Percentiles rank a stretch among this genome's conserved stretches.
Evolutionary conservation across 2,888 invertebrate genomes (phyloP).

Genomic region (Pheosia gnoma): DNA sequence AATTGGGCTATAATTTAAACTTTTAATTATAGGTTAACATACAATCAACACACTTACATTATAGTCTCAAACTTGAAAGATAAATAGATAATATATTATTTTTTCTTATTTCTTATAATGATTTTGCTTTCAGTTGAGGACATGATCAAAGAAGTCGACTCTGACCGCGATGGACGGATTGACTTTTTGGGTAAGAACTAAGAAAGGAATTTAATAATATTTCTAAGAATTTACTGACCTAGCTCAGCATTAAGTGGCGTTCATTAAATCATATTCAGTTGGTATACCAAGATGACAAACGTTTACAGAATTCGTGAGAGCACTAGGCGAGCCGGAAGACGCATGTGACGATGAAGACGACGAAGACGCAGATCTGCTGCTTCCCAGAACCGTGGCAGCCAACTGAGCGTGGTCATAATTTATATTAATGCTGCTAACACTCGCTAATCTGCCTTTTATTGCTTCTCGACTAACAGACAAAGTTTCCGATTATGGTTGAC

Average conservation of each 20-base stretch:
- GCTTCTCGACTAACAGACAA: neutral
- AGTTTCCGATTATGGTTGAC: too few relatives aligned
- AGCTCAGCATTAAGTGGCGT: neutral
- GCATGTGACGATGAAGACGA: conserved; percentile 89
- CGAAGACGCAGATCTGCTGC: conserved; percentile 65
- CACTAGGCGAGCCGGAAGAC: conserved; percentile 93
- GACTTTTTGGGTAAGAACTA: conserved; percentile 91
- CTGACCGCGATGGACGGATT: conserved; percentile 96
- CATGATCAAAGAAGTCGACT: conserved; percentile 98
- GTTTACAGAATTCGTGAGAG: conserved; percentile 89
- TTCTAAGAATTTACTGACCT: neutral
- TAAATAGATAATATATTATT: too few relatives aligned
- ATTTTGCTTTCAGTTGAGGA: conserved; percentile 90
- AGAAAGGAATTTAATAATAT: too few relatives aligned
- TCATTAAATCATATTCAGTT: neutral
- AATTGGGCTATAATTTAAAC: too few relatives aligned
- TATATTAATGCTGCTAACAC: neutral
- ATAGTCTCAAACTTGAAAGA: too few relatives aligned
- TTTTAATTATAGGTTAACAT: too few relatives aligned
- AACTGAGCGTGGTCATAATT: conserved; percentile 38
- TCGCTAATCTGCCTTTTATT: neutral
- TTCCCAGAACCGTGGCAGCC: conserved; percentile 63
- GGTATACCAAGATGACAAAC: neutral
- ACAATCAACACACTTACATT: too few relatives aligned
- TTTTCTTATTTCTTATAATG: too few relatives aligned